Base-by-base conservation (phyloP, 2,888 invertebrate genomes). In the Nephrocerus scutellatus region DNA sequence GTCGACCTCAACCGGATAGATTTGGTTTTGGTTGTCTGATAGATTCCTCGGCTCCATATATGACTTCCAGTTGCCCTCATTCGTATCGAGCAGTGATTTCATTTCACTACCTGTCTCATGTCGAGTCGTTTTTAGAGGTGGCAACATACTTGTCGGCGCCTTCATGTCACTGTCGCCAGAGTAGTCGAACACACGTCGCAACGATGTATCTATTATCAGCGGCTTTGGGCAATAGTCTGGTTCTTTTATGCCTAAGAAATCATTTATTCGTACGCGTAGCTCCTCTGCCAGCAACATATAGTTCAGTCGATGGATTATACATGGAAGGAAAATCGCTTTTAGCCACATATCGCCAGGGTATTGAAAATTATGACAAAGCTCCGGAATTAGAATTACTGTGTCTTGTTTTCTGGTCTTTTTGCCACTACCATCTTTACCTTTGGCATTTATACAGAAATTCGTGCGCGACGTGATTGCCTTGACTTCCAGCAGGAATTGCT, bases 401-500 rank as follows among this genome's bases (percentile, higher is more conserved):
- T 49, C 77, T 2, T 51, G 47, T 5, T 48, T 45, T 22, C 35
- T 48, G 2, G 10, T 29, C 0, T 49, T 34, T 23, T 64, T 66
- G 43, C 66, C 63, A 43, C 68, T 6, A 60, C 59, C 13, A 36
- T 57, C 56, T 44, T 63, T 0, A 48, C 47, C 42, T 4, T 48
- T 46, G n/a, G 62, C 54, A 41, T 61, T 58, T 3, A 62, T 48
- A 31, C 66, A 60, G 34, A 59, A 59, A 35, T 73, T 74, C 8
- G 50, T 50, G 44, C 62, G 57, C 19, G 56, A 51, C 2, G 66
- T 62, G 3, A 69, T 28, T 6, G 57, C 50, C 10, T 83, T 82
- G 2, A 90, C 95, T 64, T 86, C 82, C 4, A 97, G 64, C 49
- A 97, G 66, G 2, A 87, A 85, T 56, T 90, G 89, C 0, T 76